A percentile compares a stretch with the other conserved stretches of the same genome.
Conservation (phyloP, 92 coral and sea anemone genomes). For the Blastomussa wellsi region DNA sequence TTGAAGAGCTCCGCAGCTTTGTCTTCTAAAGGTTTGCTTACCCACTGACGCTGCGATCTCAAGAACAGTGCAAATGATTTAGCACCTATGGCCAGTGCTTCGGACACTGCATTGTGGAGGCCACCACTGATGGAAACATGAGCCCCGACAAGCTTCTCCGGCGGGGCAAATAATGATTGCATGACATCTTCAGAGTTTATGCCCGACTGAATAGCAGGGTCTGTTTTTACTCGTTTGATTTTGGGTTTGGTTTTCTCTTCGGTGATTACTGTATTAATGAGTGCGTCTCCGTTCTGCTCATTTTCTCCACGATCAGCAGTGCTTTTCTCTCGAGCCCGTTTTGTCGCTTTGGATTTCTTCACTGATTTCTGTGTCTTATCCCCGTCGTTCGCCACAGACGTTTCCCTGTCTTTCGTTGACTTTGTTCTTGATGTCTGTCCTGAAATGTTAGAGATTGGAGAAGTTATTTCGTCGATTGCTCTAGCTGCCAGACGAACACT, state of each 20-base stretch:
- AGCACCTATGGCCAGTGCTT: constrained; percentile 85
- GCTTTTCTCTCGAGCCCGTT: constrained; percentile 27
- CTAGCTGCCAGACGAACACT: constrained; percentile 57
- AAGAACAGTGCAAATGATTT: constrained; percentile 87
- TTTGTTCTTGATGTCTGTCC: background rate
- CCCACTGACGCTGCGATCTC: constrained; percentile 89
- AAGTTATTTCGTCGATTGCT: constrained; percentile 7
- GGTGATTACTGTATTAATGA: background rate
- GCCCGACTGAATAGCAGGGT: background rate
- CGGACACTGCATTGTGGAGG: constrained; percentile 74
- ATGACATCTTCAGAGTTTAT: background rate
- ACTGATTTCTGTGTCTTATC: too few relatives aligned
- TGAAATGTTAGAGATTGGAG: background rate
- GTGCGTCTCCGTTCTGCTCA: constrained; percentile 15
- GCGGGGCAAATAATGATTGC: constrained; percentile 14
- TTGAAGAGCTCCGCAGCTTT: constrained; percentile 67
- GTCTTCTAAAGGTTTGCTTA: constrained; percentile 78
- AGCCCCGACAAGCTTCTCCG: constrained; percentile 79
- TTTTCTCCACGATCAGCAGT: constrained; percentile 17
- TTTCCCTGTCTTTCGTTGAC: background rate
- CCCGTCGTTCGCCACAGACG: background rate
- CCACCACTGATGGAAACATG: constrained; percentile 93
- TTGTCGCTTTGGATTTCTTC: constrained; percentile 6
- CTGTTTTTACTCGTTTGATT: constrained; percentile 9
- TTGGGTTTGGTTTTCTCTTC: constrained; percentile 12